These are phyloP conservation scores for Acanthoscelides obtectus DNA, from an alignment of 2,888 invertebrate species.

Conservation along the genomic window DNA sequence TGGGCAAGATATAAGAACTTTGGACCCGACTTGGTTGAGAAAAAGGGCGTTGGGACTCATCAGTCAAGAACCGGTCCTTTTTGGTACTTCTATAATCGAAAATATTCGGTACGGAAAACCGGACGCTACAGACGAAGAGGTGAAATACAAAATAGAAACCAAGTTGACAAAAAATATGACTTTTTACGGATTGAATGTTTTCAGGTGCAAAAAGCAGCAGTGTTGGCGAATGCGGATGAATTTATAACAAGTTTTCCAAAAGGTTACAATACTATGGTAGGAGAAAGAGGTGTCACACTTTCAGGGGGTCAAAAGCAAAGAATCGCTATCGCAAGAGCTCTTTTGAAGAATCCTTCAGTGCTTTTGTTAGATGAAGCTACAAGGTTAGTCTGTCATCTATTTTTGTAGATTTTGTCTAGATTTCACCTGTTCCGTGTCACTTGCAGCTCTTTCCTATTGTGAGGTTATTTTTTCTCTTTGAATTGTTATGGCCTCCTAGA, in stretches of 20 bases:
- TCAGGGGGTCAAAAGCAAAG: constrained; percentile 95
- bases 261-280: constrained; percentile 81
- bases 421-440: no score
- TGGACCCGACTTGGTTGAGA: constrained; percentile 83
- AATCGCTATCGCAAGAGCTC: constrained; percentile 90
- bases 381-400: constrained; percentile 58
- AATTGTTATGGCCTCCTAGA: no score
- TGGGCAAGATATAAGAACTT: constrained; percentile 61
- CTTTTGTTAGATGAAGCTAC: constrained; percentile 93
- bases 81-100: constrained; percentile 86
- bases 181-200: constrained; percentile 12
- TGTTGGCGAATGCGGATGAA: constrained; percentile 86
- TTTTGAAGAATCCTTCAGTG: constrained; percentile 84
- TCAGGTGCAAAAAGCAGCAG: constrained; percentile 74
- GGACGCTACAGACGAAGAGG: constrained; percentile 64
- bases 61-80: constrained; percentile 90
- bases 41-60: constrained; percentile 81
- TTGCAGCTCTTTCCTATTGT: no score
- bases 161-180: neutral
- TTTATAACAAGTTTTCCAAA: constrained; percentile 79
- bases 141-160: constrained; percentile 33
- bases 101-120: constrained; percentile 89
- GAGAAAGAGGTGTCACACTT: constrained; percentile 86
- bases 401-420: no score
- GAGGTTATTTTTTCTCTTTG: no score